Base-by-base conservation (phyloP, 2,113 vertebrate genomes). In the Aphelocoma coerulescens region DNA sequence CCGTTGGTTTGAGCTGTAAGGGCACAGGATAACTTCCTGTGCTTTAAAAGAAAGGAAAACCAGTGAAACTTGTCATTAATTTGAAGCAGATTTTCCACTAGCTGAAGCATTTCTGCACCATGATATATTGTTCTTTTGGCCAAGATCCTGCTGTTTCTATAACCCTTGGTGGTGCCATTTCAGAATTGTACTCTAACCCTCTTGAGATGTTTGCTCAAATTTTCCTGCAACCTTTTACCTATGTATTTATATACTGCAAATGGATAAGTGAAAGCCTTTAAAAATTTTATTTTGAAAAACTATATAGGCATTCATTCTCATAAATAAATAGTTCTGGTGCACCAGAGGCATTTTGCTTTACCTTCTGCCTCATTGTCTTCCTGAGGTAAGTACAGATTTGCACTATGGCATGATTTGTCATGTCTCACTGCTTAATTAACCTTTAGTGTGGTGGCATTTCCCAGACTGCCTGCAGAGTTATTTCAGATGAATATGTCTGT, bases 381-480 rank as follows among this genome's bases (percentile, higher is more conserved):
- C 68, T 85, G 63, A 95, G 35, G 48, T 85, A 44, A 48, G 27
- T 59, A 80, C 81, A 89, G 67, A 85, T 94, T 89, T 77, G 28
- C 54, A 51, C 32, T 83, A 16, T 9, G 4, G 35, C 37, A 86
- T 83, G 67, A 95, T 96, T 97, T 96, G 78, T 96, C 93, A 94
- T 94, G 82, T 95, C 93, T 93, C 77, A 88, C 72, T 91, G 93
- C 88, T 85, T 96, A 95, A 96, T 96, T 97, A 97, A 94, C 93
- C 93, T 96, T 96, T 94, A 94, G 72, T 55, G 68, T 77, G 51
- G 85, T 77, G 90, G 89, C 88, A 91, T 95, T 96, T 94, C 72
- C 91, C 92, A 94, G 67, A 95, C 52, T 94, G 67, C 91, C 63
- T 90, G 75, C 33, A 35, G 85, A 96, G 78, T 88, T 91, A 90